phyloP scores from a whole-genome alignment of 2,888 invertebrate species.

The Calameuta filiformis region DNA sequence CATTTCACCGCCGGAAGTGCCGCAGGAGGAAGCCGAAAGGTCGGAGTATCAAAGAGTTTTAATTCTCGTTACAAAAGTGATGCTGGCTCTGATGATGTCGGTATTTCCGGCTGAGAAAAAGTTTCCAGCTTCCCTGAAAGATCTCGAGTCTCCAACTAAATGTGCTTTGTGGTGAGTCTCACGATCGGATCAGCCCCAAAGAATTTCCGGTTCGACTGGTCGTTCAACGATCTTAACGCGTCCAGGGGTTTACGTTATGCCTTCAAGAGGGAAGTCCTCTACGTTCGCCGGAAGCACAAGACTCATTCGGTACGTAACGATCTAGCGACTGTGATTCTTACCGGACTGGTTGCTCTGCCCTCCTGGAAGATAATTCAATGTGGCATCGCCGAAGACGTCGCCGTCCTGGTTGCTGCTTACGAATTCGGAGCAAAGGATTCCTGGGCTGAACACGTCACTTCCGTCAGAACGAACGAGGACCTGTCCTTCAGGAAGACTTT shows the following conservation, averaged over 20 bases:
- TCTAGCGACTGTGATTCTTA: slow-evolving; percentile 47
- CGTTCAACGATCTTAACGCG: neutral
- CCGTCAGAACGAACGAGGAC: slow-evolving; percentile 45
- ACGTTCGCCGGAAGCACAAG: slow-evolving; percentile 31
- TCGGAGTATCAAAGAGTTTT: slow-evolving; percentile 30
- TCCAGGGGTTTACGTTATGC: slow-evolving; percentile 47
- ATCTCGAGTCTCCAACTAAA: slow-evolving; percentile 22
- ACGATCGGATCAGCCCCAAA: neutral
- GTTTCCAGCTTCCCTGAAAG: slow-evolving; percentile 8
- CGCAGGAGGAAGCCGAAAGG: slow-evolving; percentile 7
- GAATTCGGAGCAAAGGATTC: slow-evolving; percentile 43
- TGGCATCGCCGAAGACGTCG: slow-evolving; percentile 51
- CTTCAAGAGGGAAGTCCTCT: slow-evolving; percentile 41
- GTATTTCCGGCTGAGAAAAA: slow-evolving; percentile 26
- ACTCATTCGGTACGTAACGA: slow-evolving; percentile 52
- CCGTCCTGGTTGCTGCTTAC: slow-evolving; percentile 42
- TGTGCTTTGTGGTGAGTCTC: slow-evolving; percentile 47
- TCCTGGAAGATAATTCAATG: slow-evolving; percentile 45
- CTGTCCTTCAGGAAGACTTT: slow-evolving; percentile 58
- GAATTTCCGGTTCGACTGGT: slow-evolving; percentile 10
- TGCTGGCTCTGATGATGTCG: slow-evolving; percentile 44
- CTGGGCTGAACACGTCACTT: slow-evolving; percentile 45
- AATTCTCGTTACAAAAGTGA: slow-evolving; percentile 38
- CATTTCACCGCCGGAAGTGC: slow-evolving; percentile 30
- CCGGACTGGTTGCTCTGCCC: slow-evolving; percentile 38